Percentiles rank a stretch among this genome's conserved stretches.
phyloP scores from a whole-genome alignment of 2,888 invertebrate species.

The Diabrotica balteata region DNA sequence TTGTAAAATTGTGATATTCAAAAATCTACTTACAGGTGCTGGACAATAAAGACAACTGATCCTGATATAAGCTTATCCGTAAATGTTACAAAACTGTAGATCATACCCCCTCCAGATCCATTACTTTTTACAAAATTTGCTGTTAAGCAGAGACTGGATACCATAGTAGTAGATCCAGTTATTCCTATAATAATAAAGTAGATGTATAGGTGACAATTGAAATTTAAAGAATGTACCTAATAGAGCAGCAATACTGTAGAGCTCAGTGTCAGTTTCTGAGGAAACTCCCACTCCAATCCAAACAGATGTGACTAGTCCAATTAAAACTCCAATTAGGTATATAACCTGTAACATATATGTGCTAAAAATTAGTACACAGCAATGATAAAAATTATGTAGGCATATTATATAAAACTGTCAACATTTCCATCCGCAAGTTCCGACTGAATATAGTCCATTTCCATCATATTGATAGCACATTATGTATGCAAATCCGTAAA shows the following conservation, averaged over 20 bases:
- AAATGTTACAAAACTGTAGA: slow-evolving; percentile 93
- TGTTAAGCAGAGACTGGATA: slow-evolving; percentile 87
- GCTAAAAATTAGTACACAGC: no score
- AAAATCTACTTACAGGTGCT: slow-evolving; percentile 68
- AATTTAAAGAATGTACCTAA: slow-evolving; percentile 57
- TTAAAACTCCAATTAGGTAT: slow-evolving; percentile 64
- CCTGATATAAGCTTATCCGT: slow-evolving; percentile 92
- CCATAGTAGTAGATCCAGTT: slow-evolving; percentile 84
- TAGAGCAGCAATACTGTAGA: slow-evolving; percentile 60
- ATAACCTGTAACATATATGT: slow-evolving; percentile 37
- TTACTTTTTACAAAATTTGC: slow-evolving; percentile 88
- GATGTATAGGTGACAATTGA: neutral
- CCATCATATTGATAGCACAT: no score
- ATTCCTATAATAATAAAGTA: slow-evolving; percentile 66
- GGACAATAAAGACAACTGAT: slow-evolving; percentile 82
- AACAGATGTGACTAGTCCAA: slow-evolving; percentile 41
- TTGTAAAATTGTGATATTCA: no score
- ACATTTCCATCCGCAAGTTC: no score
- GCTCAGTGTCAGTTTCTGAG: slow-evolving; percentile 41
- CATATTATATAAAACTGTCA: no score
- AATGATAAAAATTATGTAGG: no score
- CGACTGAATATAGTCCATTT: no score
- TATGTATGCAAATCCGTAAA: no score
- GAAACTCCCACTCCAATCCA: slow-evolving; percentile 45
- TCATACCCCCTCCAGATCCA: slow-evolving; percentile 86